A percentile compares a stretch with the other conserved stretches of the same genome.
These are phyloP conservation scores for Drosophila pegasa DNA, from an alignment of 2,888 invertebrate species.

Conservation along the genomic window DNA sequence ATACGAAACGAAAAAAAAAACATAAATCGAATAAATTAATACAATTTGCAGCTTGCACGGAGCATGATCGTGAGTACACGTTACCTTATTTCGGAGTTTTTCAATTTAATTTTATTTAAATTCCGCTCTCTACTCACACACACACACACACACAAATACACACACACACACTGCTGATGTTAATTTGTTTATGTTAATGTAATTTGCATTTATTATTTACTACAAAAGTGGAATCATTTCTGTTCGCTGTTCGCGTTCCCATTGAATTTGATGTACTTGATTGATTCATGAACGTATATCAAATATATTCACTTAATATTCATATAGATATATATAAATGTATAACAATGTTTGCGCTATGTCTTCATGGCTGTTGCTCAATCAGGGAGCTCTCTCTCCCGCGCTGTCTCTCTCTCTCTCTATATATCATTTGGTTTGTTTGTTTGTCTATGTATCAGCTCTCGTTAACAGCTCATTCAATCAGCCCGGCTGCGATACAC, in stretches of 20 bases:
- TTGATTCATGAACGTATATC: constrained; percentile 32
- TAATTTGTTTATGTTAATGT: constrained; percentile 71
- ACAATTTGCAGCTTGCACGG: constrained; percentile 91
- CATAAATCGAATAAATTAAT: constrained; percentile 58
- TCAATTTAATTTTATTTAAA: constrained; percentile 56
- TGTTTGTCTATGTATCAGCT: constrained; percentile 50
- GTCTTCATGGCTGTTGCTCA: constrained; percentile 24
- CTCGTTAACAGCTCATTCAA: constrained; percentile 29
- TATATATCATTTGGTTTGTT: constrained; percentile 49
- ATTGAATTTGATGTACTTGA: constrained; percentile 47
- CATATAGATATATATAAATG: constrained; percentile 25
- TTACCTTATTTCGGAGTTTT: constrained; percentile 75
- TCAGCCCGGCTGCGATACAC: constrained; percentile 27
- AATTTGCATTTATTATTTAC: constrained; percentile 58
- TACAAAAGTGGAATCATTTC: background rate
- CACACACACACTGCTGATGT: constrained; percentile 47
- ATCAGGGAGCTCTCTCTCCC: constrained; percentile 25
- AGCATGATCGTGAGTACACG: constrained; percentile 94
- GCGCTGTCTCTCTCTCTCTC: background rate
- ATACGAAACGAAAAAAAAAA: constrained; percentile 47
- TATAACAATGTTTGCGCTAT: constrained; percentile 40
- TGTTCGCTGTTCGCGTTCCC: constrained; percentile 32
- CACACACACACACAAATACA: constrained; percentile 10
- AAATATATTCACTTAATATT: constrained; percentile 34
- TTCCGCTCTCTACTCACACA: constrained; percentile 52